Base-by-base conservation (phyloP, 2,888 invertebrate genomes). In the Nymphalis c-album region DNA sequence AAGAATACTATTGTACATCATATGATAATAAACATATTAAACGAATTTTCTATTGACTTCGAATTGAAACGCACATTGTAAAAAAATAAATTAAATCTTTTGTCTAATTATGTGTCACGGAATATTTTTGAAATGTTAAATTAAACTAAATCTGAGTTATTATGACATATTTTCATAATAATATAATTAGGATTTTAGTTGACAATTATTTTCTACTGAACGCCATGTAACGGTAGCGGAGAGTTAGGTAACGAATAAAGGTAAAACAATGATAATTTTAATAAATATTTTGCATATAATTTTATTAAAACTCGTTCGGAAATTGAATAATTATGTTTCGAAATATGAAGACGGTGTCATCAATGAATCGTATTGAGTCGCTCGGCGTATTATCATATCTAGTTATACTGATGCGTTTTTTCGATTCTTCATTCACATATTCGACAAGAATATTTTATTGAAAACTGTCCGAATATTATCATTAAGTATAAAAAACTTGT, bases 381-480 rank as follows among this genome's bases (percentile, higher is more conserved):
- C 47, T 47, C 53, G 10, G 40, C 13, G 4, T 40, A 71, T 71
- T 69, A 67, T 48, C 68, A 69, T 67, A 71, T 69, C 67, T 69
- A 48, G 69, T 70, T 65, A 22, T 50, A 55, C 63, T 61, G 55
- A 60, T 64, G 35, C 10, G 18, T 17, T n/a, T 55, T 18, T 50
- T 48, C 20, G 45, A 46, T 55, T 26, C 1, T 55, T 47, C 46
- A 63, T 63, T 63, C 63, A 46, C 46, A 18, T 40, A 40, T 40
- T 63, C 47, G 17, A 16, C 35, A 40, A 48, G 46, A 18, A 26
- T 46, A 60, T 47, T 18, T 40, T 57, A 53, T 57, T 13, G n/a
- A 40, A 40, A 7, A 13, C 40, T 35, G 35, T 40, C 57, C 18
- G 35, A 40, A 26, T 40, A 40, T 40, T 40, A 18, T 40, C 10